These are phyloP conservation scores for Dugesia japonica DNA, from an alignment of 2,888 invertebrate species.

Conservation along the genomic window DNA sequence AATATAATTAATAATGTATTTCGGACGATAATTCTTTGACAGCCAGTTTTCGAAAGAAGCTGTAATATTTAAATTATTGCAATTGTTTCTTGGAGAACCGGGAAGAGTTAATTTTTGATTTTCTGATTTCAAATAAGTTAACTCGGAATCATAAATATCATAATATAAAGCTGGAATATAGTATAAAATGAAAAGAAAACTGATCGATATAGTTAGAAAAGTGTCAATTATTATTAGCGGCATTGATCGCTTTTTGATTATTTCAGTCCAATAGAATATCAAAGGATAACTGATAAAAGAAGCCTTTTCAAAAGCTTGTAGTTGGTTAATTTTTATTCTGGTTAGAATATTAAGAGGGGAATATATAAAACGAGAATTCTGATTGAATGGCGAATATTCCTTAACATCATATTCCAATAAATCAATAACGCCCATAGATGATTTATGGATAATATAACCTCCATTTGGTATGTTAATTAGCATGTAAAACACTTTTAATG, in stretches of 20 bases:
- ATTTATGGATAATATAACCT: background rate
- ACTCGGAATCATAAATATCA: background rate
- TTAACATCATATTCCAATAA: background rate
- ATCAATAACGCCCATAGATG: background rate
- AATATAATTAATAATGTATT: background rate
- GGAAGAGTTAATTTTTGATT: background rate
- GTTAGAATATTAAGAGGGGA: background rate
- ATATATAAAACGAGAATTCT: background rate
- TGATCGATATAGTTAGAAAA: background rate
- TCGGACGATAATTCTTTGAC: background rate
- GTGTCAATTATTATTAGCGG: background rate
- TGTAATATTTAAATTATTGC: background rate
- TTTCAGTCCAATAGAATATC: background rate
- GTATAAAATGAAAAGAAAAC: background rate
- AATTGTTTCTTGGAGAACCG: slow-evolving; percentile 7
- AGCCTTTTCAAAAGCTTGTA: background rate
- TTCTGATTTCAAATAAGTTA: background rate
- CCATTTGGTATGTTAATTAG: background rate
- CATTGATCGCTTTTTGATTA: background rate
- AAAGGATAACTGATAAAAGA: background rate
- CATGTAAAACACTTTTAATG: background rate
- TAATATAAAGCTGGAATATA: background rate
- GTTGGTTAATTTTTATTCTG: background rate
- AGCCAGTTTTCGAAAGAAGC: background rate
- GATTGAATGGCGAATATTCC: background rate